Base-by-base conservation (phyloP, 2,888 invertebrate genomes). In the Anagyrus pseudococci region DNA sequence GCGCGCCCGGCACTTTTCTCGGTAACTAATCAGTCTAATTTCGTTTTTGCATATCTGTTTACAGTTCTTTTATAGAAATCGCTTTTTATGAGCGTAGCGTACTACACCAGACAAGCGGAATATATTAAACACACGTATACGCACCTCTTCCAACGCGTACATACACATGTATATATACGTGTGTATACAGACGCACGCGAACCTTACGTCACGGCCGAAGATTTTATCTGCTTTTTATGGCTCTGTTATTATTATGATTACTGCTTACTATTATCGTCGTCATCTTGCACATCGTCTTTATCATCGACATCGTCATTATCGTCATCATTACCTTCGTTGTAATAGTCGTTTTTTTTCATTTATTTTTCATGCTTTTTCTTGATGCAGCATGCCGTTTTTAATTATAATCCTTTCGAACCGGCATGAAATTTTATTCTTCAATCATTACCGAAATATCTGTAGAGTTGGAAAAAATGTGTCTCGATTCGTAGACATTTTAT, bases 171-270 rank as follows among this genome's bases (percentile, higher is more conserved):
- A n/a, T n/a, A n/a, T n/a, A n/a, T n/a, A n/a, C n/a, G n/a, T n/a
- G n/a, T n/a, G n/a, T n/a, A n/a, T n/a, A n/a, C n/a, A n/a, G n/a
- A n/a, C n/a, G n/a, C n/a, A n/a, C n/a, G n/a, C n/a, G n/a, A n/a
- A n/a, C n/a, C n/a, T 54, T 54, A 62, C 33, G 20, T 54, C 53
- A 58, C 19, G 7, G 20, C n/a, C 19, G 33, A 20, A 48, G 62
- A 62, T 62, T 22, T 48, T 63, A 58, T 58, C 54, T 40, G 15
- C n/a, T 25, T 7, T 58, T 44, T 29, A 17, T 49, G 40, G 49
- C 49, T 44, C 37, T 54, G 43, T 63, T 63, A 58, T 54, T 49
- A 58, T 44, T 37, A 29, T 48, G 19, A 53, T 58, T 53, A 48
- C 33, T 2, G 33, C 41, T 23, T 40, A 26, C 19, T 46, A 46